Evolutionary conservation across 2,113 vertebrate species (phyloP), one percentile per base, ranked within the genome.

Genomic region (Alexandromys fortis): DNA sequence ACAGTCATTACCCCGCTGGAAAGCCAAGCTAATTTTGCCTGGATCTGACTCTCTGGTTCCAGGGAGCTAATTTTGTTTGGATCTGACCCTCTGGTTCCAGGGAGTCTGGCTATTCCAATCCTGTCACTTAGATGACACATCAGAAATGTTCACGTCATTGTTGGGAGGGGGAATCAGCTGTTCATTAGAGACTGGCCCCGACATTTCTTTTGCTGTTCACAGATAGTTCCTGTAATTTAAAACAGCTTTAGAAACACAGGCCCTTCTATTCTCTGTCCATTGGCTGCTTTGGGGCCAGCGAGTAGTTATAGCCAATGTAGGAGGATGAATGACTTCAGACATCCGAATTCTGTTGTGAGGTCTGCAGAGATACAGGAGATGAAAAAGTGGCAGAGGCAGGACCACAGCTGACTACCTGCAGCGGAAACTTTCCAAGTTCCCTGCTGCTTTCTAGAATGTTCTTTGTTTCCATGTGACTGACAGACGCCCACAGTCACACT

Each of bases 201-300:
- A 86, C 26, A 22, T 92, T 96, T 92, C 75, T 83, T 98, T 94
- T 63, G 24, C 42, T 86, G 47, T 30, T 75, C 13, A 26, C 78
- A 96, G 94, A 35, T 93, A 65, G 93, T 93, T 97, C 67, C 95
- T 98, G 98, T 97, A 97, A 96, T 94, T 85, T 97, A 95, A 98
- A 97, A 97, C 49, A 52, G 67, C 92, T 93, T 86, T 94, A 94
- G 96, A 97, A 98, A 96, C 65, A 45, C 0, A 13, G 92, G 90
- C 77, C 96, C 95, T 96, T 98, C 95, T 95, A 35, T 52, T 88
- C 52, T 95, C 94, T 45, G 90, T 92, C 97, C 94, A 78, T 92
- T 90, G 92, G 86, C 92, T 35, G 52, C 67, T 86, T 82, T 38
- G 58, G 77, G 78, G 86, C 93, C 93, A 96, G 10, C 78, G 68